Evolutionary conservation across 2,113 vertebrate species (phyloP), one percentile per base, ranked within the genome.

Genomic region (Megalops atlanticus): DNA sequence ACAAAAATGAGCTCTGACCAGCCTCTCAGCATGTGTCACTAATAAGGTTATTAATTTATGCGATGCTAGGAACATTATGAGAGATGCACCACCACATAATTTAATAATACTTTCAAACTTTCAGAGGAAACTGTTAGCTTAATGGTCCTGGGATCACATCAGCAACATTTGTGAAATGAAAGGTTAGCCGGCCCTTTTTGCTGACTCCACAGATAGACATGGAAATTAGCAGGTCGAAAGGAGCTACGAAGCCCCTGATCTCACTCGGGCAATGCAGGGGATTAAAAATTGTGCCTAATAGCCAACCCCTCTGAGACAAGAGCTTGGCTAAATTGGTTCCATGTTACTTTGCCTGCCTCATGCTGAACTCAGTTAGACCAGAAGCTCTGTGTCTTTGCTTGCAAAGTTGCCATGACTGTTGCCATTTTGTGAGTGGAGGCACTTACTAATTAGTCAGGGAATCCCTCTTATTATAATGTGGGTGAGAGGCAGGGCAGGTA

Each of bases 381-480:
- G 71, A 33, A 40, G 83, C 74, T 84, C 83, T 86, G 87, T 84
- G 82, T 83, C 83, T 47, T 83, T 81, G 77, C 80, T 74, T 80
- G 85, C 89, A 86, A 81, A 71, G 77, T 68, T 79, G 77, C 76
- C 81, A 88, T 91, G 80, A 82, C 82, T 45, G 81, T 86, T 88
- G 88, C 84, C 84, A 87, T 90, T 58, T 83, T 33, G 36, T 82
- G 71, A 83, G 76, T 85, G 73, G 85, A 89, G 85, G 80, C 80
- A 88, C 87, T 83, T 90, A 91, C 91, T 93, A 93, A 93, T 93
- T 93, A 93, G 90, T 80, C 76, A 86, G 89, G n/a, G 91, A 88
- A 91, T 91, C 90, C 85, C 79, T 85, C 84, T 90, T 83, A 84
- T 82, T 85, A 84, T 87, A 89, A 92, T 86, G 85, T 80, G 88